These are phyloP conservation scores for Microhierax caerulescens DNA, from an alignment of 2,797 vertebrate species.

Conservation along the genomic window DNA sequence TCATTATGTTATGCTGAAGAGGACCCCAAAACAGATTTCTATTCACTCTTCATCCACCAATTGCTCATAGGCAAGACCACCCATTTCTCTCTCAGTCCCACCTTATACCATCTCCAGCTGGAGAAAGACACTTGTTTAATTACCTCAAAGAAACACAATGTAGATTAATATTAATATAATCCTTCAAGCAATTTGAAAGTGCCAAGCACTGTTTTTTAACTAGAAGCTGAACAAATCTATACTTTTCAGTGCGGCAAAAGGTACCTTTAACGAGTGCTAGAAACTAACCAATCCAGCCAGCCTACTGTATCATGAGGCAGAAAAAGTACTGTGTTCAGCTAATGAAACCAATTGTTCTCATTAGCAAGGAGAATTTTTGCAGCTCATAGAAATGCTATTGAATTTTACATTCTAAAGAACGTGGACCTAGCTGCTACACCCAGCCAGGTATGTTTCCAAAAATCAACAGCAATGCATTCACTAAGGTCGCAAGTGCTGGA, in stretches of 20 bases:
- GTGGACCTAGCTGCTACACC: neutral
- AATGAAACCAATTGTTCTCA: neutral
- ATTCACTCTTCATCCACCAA: neutral
- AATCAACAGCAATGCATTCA: neutral
- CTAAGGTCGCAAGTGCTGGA: neutral
- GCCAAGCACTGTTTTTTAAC: neutral
- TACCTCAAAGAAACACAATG: neutral
- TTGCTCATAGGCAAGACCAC: neutral
- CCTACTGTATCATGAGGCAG: neutral
- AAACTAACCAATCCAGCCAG: neutral
- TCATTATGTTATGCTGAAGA: neutral
- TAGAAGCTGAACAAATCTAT: neutral
- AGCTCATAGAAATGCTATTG: neutral
- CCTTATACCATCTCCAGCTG: neutral
- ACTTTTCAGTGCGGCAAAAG: neutral
- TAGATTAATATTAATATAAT: neutral
- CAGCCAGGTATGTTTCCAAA: neutral
- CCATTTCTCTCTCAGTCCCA: neutral
- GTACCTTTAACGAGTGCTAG: neutral
- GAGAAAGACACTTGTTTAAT: neutral
- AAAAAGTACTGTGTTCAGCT: neutral
- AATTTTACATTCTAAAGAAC: neutral
- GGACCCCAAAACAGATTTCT: neutral
- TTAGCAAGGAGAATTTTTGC: neutral
- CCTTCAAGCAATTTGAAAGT: neutral